Conservation (phyloP, 1,140 invertebrate genomes). For the Vanessa tameamea region DNA sequence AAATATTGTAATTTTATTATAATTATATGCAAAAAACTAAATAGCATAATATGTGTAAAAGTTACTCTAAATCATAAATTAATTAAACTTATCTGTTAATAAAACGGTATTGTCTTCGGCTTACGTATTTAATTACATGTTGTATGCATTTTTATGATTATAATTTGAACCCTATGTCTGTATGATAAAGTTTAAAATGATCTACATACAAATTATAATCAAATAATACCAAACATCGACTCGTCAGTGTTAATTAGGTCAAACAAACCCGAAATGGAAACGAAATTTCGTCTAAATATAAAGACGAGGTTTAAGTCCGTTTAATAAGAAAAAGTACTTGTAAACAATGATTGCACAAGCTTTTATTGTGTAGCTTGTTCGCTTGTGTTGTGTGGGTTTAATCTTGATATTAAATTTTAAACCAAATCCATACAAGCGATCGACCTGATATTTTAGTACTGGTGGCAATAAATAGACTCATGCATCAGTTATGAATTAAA, state of each 20-base stretch:
- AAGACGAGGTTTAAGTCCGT: not conserved
- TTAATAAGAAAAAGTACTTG: not conserved
- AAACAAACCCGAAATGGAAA: slow-evolving; percentile 16
- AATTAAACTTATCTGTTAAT: slow-evolving; percentile 1
- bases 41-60: no score
- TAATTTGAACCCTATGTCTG: not conserved
- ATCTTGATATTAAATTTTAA: no score
- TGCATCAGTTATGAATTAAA: no score
- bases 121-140: not conserved
- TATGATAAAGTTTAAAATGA: not conserved
- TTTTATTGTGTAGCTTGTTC: not conserved
- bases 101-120: not conserved
- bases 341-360: no score
- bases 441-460: no score
- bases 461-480: no score
- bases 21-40: no score
- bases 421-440: no score
- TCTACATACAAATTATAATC: not conserved
- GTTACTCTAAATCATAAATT: not conserved
- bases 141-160: not conserved
- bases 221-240: not conserved
- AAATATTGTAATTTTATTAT: no score
- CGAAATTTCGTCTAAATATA: not conserved
- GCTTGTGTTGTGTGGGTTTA: no score
- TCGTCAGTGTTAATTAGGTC: slow-evolving; percentile 20